Percentiles rank a stretch among this genome's conserved stretches.
Conservation (phyloP, 2,797 vertebrate genomes). For the Rhincodon typus region DNA sequence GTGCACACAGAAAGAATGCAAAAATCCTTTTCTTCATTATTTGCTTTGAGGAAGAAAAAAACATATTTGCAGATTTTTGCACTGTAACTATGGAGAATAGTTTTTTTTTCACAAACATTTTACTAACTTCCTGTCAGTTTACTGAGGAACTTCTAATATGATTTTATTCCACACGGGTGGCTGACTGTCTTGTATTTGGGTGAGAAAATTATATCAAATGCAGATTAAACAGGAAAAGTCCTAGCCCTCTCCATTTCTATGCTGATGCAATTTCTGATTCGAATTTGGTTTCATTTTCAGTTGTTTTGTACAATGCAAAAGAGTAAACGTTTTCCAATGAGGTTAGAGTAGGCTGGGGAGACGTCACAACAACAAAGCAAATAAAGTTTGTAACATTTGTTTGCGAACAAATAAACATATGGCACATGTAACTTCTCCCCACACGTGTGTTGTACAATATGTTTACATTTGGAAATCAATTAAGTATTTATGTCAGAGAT, state of each 20-base stretch:
- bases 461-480: not conserved
- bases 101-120: not conserved
- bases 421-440: too few relatives aligned
- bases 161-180: not conserved
- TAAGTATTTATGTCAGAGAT: not conserved
- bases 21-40: conserved; percentile 13
- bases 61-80: conserved; percentile 21
- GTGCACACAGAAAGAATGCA: conserved; percentile 15
- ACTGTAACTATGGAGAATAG: not conserved
- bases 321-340: not conserved
- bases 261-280: not conserved
- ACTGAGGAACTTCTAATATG: not conserved
- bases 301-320: not conserved
- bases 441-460: not conserved
- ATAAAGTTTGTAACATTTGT: not conserved
- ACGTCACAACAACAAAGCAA: not conserved
- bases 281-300: conserved; percentile 30
- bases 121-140: not conserved
- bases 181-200: not conserved
- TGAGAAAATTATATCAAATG: not conserved
- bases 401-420: not conserved
- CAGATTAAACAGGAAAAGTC: not conserved
- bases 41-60: conserved; percentile 9
- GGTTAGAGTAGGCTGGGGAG: not conserved
- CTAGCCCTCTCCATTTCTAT: not conserved